phyloP scores from a whole-genome alignment of 2,797 vertebrate species.

The Acanthurus lineatus region DNA sequence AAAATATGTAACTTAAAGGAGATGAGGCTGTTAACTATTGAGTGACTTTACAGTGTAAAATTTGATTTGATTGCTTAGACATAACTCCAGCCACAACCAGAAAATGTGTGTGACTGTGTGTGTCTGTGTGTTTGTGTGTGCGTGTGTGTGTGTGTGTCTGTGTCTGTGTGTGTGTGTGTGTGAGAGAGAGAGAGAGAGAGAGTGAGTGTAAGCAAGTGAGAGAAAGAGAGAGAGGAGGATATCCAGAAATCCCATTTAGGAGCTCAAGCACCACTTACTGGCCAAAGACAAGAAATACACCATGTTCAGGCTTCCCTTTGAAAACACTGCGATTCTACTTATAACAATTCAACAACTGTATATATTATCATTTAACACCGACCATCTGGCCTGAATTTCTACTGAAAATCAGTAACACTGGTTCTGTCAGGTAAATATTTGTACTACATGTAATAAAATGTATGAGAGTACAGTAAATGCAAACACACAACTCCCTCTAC shows the following conservation, averaged over 20 bases:
- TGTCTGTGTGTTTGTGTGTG: not conserved
- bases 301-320: not conserved
- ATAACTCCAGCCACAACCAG: too few species aligned
- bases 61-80: too few species aligned
- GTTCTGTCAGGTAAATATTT: too few species aligned
- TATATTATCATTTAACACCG: not conserved
- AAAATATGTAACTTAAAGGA: too few species aligned
- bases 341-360: not conserved
- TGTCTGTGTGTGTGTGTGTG: not conserved
- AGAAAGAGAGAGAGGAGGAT: not conserved
- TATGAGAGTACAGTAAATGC: too few species aligned
- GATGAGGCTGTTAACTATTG: too few species aligned
- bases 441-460: too few species aligned
- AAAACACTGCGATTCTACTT: not conserved
- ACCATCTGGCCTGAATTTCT: not conserved
- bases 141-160: not conserved
- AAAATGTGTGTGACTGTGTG: not conserved
- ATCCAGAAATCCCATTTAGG: constrained; percentile 49
- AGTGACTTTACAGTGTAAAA: too few species aligned
- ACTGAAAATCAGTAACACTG: not conserved
- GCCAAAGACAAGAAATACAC: constrained; percentile 70
- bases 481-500: not conserved
- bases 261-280: constrained; percentile 79
- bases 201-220: constrained; percentile 1
- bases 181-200: not conserved